Conservation (phyloP, 30 jellyfish, hydroid and myxozoan genomes). For the Sanderia malayensis region DNA sequence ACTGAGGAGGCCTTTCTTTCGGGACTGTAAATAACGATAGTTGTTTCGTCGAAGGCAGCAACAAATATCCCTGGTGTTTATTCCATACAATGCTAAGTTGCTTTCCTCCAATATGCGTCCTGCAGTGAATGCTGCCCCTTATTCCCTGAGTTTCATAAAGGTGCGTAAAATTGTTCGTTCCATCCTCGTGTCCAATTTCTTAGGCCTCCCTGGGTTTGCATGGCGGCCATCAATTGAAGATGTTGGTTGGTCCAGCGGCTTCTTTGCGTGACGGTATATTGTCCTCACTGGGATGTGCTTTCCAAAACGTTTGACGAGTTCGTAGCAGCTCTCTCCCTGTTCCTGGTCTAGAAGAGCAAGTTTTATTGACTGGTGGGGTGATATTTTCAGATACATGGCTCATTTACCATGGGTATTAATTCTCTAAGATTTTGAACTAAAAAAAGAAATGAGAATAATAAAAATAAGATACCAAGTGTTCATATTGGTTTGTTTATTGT, state of each 20-base stretch:
- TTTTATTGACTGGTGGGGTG: too few relatives aligned
- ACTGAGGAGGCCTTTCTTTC: background rate
- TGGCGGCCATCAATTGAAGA: background rate
- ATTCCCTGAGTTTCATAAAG: background rate
- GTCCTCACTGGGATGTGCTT: background rate
- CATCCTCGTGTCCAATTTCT: background rate
- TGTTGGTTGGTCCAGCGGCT: background rate
- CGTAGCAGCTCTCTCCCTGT: background rate
- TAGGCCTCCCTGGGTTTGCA: background rate
- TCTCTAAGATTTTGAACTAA: too few relatives aligned
- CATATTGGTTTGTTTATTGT: too few relatives aligned
- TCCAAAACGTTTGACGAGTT: background rate
- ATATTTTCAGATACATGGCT: too few relatives aligned
- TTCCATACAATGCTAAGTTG: too few relatives aligned
- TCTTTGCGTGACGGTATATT: slow-evolving; percentile 9
- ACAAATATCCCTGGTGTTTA: background rate
- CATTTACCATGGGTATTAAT: too few relatives aligned
- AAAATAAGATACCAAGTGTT: too few relatives aligned
- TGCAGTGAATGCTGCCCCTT: background rate
- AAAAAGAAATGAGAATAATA: too few relatives aligned
- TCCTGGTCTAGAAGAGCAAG: too few relatives aligned
- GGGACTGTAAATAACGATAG: background rate
- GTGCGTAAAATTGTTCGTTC: background rate
- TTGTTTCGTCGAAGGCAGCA: background rate
- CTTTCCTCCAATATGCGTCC: too few relatives aligned